phyloP scores from a whole-genome alignment of 2,888 invertebrate species.

The Theristus sp. region DNA sequence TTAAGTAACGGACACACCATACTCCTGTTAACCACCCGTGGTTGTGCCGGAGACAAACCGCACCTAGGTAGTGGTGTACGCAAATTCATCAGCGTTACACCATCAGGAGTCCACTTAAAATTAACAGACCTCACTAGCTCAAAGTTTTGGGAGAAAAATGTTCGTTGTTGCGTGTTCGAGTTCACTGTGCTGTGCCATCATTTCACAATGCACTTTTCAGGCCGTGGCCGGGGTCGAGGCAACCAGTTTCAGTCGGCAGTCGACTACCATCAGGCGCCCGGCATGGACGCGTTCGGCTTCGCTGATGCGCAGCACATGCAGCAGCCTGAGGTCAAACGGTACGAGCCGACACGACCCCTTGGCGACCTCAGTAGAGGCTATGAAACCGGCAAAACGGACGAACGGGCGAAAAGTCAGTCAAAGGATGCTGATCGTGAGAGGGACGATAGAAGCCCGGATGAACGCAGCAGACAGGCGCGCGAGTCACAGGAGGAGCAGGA shows the following conservation, averaged over 20 bases:
- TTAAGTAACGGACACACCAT: too few species aligned
- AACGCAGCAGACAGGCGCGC: not conserved
- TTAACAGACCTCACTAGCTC: too few species aligned
- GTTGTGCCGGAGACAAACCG: too few species aligned
- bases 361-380: not conserved
- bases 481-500: too few species aligned
- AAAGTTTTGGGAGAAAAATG: too few species aligned
- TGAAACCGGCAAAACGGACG: not conserved
- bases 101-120: too few species aligned
- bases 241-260: too few species aligned
- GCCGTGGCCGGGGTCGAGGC: not conserved
- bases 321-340: not conserved
- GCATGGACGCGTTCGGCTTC: not conserved
- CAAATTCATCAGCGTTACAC: too few species aligned
- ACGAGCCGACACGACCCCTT: not conserved
- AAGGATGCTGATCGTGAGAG: not conserved
- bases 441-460: not conserved
- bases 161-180: too few species aligned
- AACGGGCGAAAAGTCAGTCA: not conserved
- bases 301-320: not conserved
- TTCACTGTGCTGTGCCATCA: too few species aligned
- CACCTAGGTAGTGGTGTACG: too few species aligned
- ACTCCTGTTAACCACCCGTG: too few species aligned
- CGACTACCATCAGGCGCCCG: not conserved
- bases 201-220: not conserved